A percentile compares a stretch with the other conserved stretches of the same genome.
phyloP scores from a whole-genome alignment of 2,888 invertebrate genomes.

The Acleris literana region DNA sequence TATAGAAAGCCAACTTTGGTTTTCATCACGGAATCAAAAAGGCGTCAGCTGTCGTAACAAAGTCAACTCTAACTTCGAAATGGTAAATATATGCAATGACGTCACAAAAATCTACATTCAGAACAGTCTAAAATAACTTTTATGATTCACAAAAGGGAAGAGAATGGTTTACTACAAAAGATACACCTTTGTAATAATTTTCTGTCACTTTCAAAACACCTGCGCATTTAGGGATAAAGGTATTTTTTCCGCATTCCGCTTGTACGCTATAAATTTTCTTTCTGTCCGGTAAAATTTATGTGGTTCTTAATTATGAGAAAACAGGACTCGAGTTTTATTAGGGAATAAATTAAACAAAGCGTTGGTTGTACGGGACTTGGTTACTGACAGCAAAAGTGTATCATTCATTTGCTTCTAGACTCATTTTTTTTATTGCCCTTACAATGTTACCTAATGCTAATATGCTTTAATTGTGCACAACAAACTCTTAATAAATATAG shows the following conservation, averaged over 20 bases:
- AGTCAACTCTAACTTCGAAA: too few species aligned
- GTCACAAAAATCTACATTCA: too few species aligned
- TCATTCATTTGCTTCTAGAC: not conserved
- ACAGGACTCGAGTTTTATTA: slow-evolving; percentile 29
- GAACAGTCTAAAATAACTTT: too few species aligned
- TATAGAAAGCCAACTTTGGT: too few species aligned
- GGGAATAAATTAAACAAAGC: slow-evolving; percentile 20
- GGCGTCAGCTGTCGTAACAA: too few species aligned
- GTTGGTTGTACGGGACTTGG: slow-evolving; percentile 3
- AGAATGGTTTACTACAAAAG: slow-evolving; percentile 6
- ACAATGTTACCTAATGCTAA: not conserved
- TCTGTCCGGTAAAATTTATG: slow-evolving; percentile 31
- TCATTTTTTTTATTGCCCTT: not conserved
- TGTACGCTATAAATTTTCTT: slow-evolving; percentile 30
- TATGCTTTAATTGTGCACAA: too few species aligned
- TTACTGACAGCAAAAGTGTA: slow-evolving; percentile 6
- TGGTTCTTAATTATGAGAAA: slow-evolving; percentile 33
- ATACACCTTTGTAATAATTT: slow-evolving; percentile 18
- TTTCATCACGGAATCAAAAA: too few species aligned
- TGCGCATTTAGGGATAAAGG: slow-evolving; percentile 20
- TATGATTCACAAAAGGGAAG: not conserved
- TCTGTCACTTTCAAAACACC: slow-evolving; percentile 16
- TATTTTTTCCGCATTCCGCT: slow-evolving; percentile 19
- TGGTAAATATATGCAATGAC: too few species aligned
- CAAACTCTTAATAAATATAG: too few species aligned